A percentile compares a stretch with the other conserved stretches of the same genome.
phyloP scores from a whole-genome alignment of 2,888 invertebrate genomes.

The Pristionchus fissidentatus region DNA sequence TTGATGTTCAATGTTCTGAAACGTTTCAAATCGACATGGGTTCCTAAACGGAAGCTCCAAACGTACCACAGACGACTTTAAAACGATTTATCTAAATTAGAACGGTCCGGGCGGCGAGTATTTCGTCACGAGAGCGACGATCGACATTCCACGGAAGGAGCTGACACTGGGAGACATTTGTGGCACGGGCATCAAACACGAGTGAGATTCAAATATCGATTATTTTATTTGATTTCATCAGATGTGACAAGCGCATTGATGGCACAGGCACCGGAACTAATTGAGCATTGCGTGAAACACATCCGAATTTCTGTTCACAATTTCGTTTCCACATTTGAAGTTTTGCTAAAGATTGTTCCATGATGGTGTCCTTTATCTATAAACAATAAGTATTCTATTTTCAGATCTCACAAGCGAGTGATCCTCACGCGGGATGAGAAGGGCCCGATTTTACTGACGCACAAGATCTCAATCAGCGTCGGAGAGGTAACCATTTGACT shows the following conservation, averaged over 20 bases:
- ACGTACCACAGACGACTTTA: too few relatives aligned
- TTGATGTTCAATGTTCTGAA: too few relatives aligned
- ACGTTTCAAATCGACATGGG: too few relatives aligned
- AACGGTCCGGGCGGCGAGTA: conserved; percentile 28
- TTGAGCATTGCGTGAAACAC: too few relatives aligned
- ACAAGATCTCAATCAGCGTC: conserved; percentile 9
- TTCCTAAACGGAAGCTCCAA: background rate
- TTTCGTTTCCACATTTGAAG: too few relatives aligned
- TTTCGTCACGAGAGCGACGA: background rate
- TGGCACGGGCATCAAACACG: conserved; percentile 40
- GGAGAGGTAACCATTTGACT: conserved; percentile 45
- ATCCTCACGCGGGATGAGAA: conserved; percentile 31
- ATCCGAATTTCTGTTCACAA: too few relatives aligned
- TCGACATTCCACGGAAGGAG: conserved; percentile 1
- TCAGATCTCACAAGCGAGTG: conserved; percentile 36
- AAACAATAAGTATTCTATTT: background rate
- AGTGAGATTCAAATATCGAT: conserved; percentile 2
- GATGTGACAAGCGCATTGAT: too few relatives aligned
- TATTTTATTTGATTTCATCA: background rate
- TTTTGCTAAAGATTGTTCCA: too few relatives aligned
- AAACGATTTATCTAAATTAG: background rate
- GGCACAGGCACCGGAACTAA: too few relatives aligned
- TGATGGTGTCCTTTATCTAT: too few relatives aligned
- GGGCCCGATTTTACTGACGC: conserved; percentile 35
- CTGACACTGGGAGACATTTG: conserved; percentile 19